Base-by-base conservation (phyloP, 1,140 invertebrate genomes). In the Ips typographus region DNA sequence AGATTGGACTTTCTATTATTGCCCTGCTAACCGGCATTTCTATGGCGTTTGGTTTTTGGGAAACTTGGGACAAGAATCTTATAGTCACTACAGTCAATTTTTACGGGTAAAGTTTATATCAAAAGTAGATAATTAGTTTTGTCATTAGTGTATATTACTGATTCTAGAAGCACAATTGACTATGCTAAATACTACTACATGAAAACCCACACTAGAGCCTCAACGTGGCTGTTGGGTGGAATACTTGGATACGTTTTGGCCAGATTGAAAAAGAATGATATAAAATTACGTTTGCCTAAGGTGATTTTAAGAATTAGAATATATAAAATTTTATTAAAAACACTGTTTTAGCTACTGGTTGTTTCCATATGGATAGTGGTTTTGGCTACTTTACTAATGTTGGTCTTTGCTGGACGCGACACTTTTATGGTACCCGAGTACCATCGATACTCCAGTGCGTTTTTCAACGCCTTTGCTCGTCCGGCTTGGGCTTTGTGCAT, bases 141-240 rank as follows among this genome's bases (percentile, higher is more conserved):
- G 44, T 55, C n/a, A 43, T 47, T 47, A 47, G n/a, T 47, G n/a
- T 47, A n/a, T 47, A 5, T n/a, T 5, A 47, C n/a, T 47, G 4
- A 5, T 47, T 47, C n/a, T 5, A 47, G 44, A 4, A 47, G n/a
- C 44, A 47, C 44, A 5, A 1, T 43, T 7, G 52, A 65, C 37
- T 72, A 53, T 41, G 38, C n/a, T 7, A 65, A 65, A 39, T 22
- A 53, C 0, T 77, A 77, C 65, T 81, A 81, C 57, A 47, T 75
- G 2, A 40, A 65, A 4, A 72, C 75, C 7, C 82, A 84, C 72
- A 82, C 77, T 0, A 76, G 84, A 71, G 81, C 82, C n/a, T 78
- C 83, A 3, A 83, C 86, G 0, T 88, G 85, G 79, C 71, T 88
- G n/a, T 79, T 86, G n/a, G 86, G 86, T 39, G 82, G 86, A 60